Conservation (phyloP, 2,888 invertebrate species). For the Prosopocoilus inquinatus region DNA sequence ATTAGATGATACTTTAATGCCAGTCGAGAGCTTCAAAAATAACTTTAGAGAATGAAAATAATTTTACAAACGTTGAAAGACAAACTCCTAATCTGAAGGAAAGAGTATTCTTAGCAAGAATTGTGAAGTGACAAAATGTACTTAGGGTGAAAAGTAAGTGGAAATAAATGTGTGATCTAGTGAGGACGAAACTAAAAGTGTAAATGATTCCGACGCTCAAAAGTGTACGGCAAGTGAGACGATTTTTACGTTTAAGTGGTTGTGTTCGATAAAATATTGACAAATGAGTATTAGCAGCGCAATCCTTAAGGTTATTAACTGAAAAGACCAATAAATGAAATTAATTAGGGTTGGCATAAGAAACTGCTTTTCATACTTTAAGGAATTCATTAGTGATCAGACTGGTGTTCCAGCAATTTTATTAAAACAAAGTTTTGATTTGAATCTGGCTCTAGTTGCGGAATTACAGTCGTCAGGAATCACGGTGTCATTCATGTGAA, state of each 20-base stretch:
- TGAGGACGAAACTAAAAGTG: background rate
- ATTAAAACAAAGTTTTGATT: background rate
- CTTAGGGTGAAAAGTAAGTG: background rate
- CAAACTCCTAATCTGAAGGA: too few relatives aligned
- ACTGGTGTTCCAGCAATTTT: background rate
- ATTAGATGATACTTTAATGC: too few relatives aligned
- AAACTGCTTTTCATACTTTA: background rate
- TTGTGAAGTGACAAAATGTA: constrained; percentile 9
- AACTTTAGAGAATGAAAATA: too few relatives aligned
- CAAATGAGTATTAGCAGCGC: too few relatives aligned
- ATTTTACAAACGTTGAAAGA: too few relatives aligned
- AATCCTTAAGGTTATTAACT: background rate
- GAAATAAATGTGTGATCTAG: background rate
- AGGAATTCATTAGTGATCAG: background rate
- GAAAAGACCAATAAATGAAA: background rate
- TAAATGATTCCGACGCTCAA: background rate
- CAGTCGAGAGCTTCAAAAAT: too few relatives aligned
- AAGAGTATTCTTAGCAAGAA: too few relatives aligned
- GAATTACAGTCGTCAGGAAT: background rate
- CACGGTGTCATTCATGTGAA: background rate
- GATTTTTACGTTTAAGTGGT: background rate
- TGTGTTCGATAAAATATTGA: background rate
- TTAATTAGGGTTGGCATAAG: background rate
- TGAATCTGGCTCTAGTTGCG: background rate
- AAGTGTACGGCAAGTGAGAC: background rate